Evolutionary conservation across 2,888 invertebrate genomes (phyloP).

Genomic region (Machimus rusticus): DNA sequence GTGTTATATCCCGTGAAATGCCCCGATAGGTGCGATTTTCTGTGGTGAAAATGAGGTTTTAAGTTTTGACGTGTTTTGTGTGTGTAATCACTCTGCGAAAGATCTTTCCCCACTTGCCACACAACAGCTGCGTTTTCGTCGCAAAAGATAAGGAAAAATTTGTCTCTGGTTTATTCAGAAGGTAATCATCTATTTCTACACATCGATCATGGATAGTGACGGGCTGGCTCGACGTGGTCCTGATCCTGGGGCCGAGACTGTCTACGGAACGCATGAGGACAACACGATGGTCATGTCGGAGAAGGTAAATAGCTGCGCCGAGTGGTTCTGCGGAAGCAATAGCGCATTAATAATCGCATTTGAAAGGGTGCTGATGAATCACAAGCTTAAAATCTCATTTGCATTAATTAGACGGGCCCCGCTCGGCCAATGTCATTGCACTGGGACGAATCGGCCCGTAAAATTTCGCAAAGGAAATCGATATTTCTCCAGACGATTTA

Average conservation of each 20-base stretch:
- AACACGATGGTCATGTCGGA: slow-evolving; percentile 98
- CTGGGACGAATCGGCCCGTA: not conserved
- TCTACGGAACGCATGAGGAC: slow-evolving; percentile 95
- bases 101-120: not conserved
- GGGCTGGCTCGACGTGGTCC: slow-evolving; percentile 54
- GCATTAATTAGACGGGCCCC: not conserved
- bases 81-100: slow-evolving; percentile 5
- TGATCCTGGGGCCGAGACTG: slow-evolving; percentile 77
- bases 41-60: slow-evolving; percentile 33
- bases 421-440: not conserved
- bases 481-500: slow-evolving; percentile 32
- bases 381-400: not conserved
- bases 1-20: slow-evolving; percentile 24
- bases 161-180: slow-evolving; percentile 44
- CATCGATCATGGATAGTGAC: slow-evolving; percentile 45
- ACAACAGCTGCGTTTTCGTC: slow-evolving; percentile 28
- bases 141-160: slow-evolving; percentile 39
- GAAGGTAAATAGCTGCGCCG: slow-evolving; percentile 66
- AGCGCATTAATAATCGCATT: not conserved
- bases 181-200: slow-evolving; percentile 43
- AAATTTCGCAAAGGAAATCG: slow-evolving; percentile 1
- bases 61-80: slow-evolving; percentile 35
- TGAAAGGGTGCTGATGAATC: not conserved
- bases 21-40: slow-evolving; percentile 19
- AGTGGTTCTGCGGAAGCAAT: not conserved